Percentiles rank a stretch among this genome's conserved stretches.
phyloP scores from a whole-genome alignment of 2,797 vertebrate species.

The Pogonophryne albipinna region DNA sequence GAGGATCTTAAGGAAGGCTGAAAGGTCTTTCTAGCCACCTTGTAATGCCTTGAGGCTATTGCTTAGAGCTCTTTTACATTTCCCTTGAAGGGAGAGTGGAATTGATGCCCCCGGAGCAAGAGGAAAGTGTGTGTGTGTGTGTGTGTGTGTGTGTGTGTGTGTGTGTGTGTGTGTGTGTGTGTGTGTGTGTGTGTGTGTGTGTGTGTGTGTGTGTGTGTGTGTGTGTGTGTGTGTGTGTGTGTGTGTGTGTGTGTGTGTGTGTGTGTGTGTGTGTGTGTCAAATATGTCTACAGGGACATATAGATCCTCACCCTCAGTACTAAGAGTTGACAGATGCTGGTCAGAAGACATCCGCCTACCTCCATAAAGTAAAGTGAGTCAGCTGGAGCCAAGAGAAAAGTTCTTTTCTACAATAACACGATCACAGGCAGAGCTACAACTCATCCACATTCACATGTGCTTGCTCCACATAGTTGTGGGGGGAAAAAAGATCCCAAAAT shows the following conservation, averaged over 20 bases:
- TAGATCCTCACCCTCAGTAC: slow-evolving; percentile 43
- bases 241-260: too few species aligned
- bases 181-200: too few species aligned
- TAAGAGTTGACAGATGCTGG: slow-evolving; percentile 61
- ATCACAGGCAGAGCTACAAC: not conserved
- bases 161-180: slow-evolving; percentile 7
- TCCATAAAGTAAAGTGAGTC: slow-evolving; percentile 30
- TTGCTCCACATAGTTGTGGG: not conserved
- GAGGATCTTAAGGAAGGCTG: slow-evolving; percentile 29
- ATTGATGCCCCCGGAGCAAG: slow-evolving; percentile 30
- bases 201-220: too few species aligned
- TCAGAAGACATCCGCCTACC: slow-evolving; percentile 58
- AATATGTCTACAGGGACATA: slow-evolving; percentile 44
- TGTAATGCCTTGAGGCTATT: slow-evolving; percentile 48
- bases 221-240: too few species aligned
- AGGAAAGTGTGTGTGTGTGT: not conserved
- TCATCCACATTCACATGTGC: slow-evolving; percentile 1
- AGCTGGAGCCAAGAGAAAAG: slow-evolving; percentile 16
- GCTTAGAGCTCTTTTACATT: slow-evolving; percentile 37
- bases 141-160: not conserved
- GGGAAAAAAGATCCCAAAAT: slow-evolving; percentile 6
- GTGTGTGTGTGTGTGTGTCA: slow-evolving; percentile 22
- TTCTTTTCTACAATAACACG: slow-evolving; percentile 8
- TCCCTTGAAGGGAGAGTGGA: slow-evolving; percentile 34
- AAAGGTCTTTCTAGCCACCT: slow-evolving; percentile 52